Base-by-base conservation (phyloP, 2,888 invertebrate genomes). In the Drosophila greeni region DNA sequence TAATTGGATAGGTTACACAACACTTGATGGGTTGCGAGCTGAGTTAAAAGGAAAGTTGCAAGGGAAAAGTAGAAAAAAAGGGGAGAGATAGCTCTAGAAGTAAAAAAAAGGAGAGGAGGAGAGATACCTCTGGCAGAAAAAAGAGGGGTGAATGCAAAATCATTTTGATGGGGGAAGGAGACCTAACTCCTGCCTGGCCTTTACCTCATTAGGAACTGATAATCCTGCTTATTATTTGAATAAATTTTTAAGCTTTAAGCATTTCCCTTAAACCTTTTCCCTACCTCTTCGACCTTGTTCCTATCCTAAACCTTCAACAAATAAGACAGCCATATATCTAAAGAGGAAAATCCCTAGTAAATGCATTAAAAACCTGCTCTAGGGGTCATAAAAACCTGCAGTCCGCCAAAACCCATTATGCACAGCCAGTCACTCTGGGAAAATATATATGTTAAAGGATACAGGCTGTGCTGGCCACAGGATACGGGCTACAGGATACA, bases 1-100 rank as follows among this genome's bases (percentile, higher is more conserved):
- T 56, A 56, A 56, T 56, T 56, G 55, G 55, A 29, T 23, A 29
- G 52, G 53, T 56, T 56, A 37, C 18, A 36, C 20, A 23, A 36
- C 14, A 14, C 29, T 29, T 37, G 42, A 26, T 26, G 5, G 42
- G 26, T 29, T 23, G 24, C 24, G 24, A 9, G 24, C 14, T 1
- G 20, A 3, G 6, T 12, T 9, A 4, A 0, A 37, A 23, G 23
- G 40, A 40, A 8, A n/a, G 40, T 14, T 40, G 23, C n/a, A n/a
- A n/a, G n/a, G n/a, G n/a, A n/a, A n/a, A n/a, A n/a, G n/a, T n/a
- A n/a, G n/a, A n/a, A n/a, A n/a, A n/a, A n/a, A n/a, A n/a, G n/a
- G n/a, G n/a, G n/a, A n/a, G n/a, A n/a, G n/a, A n/a, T n/a, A n/a
- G n/a, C n/a, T n/a, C n/a, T n/a, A n/a, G n/a, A n/a, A n/a, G n/a